Conservation (phyloP, 2,888 invertebrate species). For the Acheta domesticus region DNA sequence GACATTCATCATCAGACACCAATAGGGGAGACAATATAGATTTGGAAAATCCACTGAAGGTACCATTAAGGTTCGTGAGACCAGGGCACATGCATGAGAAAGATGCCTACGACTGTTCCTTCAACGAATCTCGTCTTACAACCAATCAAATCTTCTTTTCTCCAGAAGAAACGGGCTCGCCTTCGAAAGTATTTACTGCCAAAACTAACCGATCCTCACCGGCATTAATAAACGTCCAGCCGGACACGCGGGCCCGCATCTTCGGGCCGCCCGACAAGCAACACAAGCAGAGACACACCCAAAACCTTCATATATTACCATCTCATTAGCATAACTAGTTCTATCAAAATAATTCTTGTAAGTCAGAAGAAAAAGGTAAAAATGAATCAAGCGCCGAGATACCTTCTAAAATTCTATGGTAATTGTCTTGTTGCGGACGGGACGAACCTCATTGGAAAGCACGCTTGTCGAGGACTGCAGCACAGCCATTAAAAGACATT, state of each 20-base stretch:
- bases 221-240: neutral
- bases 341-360: slow-evolving; percentile 48
- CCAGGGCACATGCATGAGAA: too few relatives aligned
- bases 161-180: neutral
- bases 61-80: too few relatives aligned
- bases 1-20: too few relatives aligned
- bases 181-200: neutral
- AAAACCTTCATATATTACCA: slow-evolving; percentile 9
- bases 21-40: too few relatives aligned
- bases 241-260: slow-evolving; percentile 4
- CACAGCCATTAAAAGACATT: slow-evolving; percentile 9
- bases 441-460: slow-evolving; percentile 18
- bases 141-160: neutral
- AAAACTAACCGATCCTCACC: neutral
- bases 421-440: neutral
- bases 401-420: slow-evolving; percentile 7
- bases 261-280: neutral
- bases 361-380: slow-evolving; percentile 21
- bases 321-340: slow-evolving; percentile 51
- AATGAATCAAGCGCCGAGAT: slow-evolving; percentile 5
- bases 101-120: too few relatives aligned
- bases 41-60: too few relatives aligned
- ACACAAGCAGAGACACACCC: slow-evolving; percentile 7
- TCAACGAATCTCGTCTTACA: neutral
- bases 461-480: slow-evolving; percentile 18